Evolutionary conservation across 2,113 vertebrate genomes (phyloP), one percentile per base, ranked within the genome.

Genomic region (Gallinago paraguaiae): DNA sequence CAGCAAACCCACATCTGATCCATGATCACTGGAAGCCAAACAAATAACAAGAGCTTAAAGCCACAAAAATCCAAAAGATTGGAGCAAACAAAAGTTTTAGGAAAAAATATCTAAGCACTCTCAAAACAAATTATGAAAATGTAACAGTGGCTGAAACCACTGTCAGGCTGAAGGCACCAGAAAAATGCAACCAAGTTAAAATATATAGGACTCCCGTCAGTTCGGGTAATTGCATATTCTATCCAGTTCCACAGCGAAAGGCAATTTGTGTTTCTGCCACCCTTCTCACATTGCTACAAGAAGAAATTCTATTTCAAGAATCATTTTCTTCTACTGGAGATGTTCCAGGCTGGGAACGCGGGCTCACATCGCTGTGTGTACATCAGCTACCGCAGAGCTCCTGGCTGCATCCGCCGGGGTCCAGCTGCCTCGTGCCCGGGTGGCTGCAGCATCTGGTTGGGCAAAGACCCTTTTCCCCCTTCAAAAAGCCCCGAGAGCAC

Each of bases 241-340:
- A 19, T 14, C 64, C 41, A 22, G 20, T 45, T 50, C 78, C 56
- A 56, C 63, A 54, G 50, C 17, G 3, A 80, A 92, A 95, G 75
- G 59, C 75, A 70, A 74, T 93, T 82, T 71, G 74, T 69, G 87
- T 37, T 18, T 91, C 94, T 95, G 92, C 85, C 82, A 80, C 71
- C 78, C 63, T 82, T 37, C 93, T 70, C 71, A 54, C 64, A 30
- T 13, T 43, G 71, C 75, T 77, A 80, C 88, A 90, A 68, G 24
- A 92, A 80, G 76, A 86, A 75, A 74, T 96, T 86, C 90, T 96
- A 83, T 96, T 96, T 92, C 87, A 94, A 95, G 93, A 76, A 59
- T 35, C 4, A 74, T 95, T 96, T 85, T 45, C 72, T 67, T n/a
- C 56, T 59, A 5, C 57, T 68, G 95, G 85, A 86, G 64, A 56